These are phyloP conservation scores for Agonopterix heracliana DNA, from an alignment of 2,888 invertebrate species.

Conservation along the genomic window DNA sequence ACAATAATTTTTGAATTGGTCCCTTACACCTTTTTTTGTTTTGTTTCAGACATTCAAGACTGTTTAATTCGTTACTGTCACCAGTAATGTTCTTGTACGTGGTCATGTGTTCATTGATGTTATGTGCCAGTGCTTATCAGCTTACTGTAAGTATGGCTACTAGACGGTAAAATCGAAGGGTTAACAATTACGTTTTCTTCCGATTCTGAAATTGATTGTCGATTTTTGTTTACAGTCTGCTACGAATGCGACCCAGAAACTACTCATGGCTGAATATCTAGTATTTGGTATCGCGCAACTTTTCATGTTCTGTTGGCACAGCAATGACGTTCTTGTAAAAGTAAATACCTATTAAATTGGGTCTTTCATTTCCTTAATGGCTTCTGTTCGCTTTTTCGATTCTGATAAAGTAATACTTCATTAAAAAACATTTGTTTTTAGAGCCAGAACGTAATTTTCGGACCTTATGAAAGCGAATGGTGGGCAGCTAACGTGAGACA, in stretches of 20 bases:
- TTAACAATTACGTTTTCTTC: too few species aligned
- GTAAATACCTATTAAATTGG: constrained; percentile 24
- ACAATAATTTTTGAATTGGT: not conserved
- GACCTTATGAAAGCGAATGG: constrained; percentile 60
- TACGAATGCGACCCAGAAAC: constrained; percentile 42
- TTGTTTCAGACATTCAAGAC: constrained; percentile 46
- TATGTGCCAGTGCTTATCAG: constrained; percentile 59
- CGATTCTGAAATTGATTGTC: too few species aligned
- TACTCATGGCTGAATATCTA: constrained; percentile 57
- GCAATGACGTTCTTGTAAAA: constrained; percentile 52
- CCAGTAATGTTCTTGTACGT: constrained; percentile 65
- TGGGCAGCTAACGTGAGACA: constrained; percentile 35
- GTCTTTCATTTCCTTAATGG: not conserved
- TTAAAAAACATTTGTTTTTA: constrained; percentile 18
- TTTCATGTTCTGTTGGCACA: constrained; percentile 62
- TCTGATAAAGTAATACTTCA: not conserved
- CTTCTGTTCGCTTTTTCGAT: not conserved
- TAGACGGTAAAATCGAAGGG: not conserved
- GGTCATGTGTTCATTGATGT: constrained; percentile 53
- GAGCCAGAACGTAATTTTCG: constrained; percentile 40
- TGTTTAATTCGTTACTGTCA: constrained; percentile 55
- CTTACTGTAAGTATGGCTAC: constrained; percentile 39
- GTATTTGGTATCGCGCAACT: constrained; percentile 56
- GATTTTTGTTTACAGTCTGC: constrained; percentile 35
- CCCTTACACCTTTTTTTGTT: not conserved